Evolutionary conservation across 92 coral and sea anemone species (phyloP).

Genomic region (Pocillopora meandrina): DNA sequence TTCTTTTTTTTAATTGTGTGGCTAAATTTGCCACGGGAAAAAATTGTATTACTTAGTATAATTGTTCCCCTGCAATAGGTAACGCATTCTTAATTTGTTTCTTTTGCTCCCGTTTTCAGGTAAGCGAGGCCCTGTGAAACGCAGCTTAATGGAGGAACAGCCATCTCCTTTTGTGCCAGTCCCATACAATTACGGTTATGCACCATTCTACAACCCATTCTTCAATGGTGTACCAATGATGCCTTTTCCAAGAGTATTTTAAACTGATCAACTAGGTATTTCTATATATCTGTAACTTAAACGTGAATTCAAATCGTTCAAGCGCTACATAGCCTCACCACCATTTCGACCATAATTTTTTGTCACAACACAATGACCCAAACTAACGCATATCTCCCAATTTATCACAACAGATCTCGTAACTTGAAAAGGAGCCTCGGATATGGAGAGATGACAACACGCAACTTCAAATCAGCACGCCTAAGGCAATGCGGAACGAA

Average conservation of each 20-base stretch:
- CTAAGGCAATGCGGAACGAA: constrained; percentile 9
- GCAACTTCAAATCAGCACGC: constrained; percentile 11
- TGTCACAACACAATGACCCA: too few relatives aligned
- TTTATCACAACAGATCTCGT: neutral
- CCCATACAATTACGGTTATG: constrained; percentile 29
- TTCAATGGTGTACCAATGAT: constrained; percentile 33
- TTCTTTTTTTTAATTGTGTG: too few relatives aligned
- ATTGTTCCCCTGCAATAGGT: too few relatives aligned
- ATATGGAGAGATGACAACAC: constrained; percentile 12
- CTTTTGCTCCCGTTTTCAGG: neutral
- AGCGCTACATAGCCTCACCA: too few relatives aligned
- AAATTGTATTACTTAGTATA: neutral
- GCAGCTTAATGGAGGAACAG: constrained; percentile 40
- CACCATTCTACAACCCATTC: constrained; percentile 32
- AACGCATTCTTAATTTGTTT: neutral
- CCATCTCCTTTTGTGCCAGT: constrained; percentile 12
- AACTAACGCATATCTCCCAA: too few relatives aligned
- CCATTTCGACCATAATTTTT: too few relatives aligned
- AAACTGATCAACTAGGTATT: constrained; percentile 5
- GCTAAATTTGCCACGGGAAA: too few relatives aligned
- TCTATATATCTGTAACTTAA: neutral
- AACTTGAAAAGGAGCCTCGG: neutral
- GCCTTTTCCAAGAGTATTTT: constrained; percentile 43
- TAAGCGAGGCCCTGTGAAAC: constrained; percentile 40
- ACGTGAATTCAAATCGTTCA: too few relatives aligned